A percentile compares a stretch with the other conserved stretches of the same genome.
These are phyloP conservation scores for Catharus minimus DNA, from an alignment of 2,113 vertebrate genomes.

Conservation along the genomic window DNA sequence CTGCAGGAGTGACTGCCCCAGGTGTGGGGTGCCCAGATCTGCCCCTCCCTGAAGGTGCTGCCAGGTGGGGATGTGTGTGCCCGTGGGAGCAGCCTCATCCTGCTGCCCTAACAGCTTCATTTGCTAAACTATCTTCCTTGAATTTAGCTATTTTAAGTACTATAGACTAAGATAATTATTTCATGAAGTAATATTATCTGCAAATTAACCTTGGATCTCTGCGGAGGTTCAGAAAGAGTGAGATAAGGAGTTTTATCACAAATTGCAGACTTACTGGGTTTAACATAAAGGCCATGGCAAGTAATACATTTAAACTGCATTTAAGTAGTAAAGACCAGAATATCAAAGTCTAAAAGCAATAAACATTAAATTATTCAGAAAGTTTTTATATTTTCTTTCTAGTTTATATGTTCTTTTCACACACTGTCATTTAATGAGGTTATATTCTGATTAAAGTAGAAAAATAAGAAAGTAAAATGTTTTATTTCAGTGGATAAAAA, in stretches of 20 bases:
- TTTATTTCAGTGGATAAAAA: slow-evolving; percentile 54
- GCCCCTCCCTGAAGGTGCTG: neutral
- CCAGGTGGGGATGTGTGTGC: fast-evolving
- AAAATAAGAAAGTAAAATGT: slow-evolving; percentile 37
- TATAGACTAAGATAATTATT: slow-evolving; percentile 60
- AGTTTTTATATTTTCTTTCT: slow-evolving; percentile 62
- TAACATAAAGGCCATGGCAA: slow-evolving; percentile 58
- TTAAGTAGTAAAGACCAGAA: slow-evolving; percentile 69
- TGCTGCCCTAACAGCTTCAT: neutral
- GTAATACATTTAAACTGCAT: slow-evolving; percentile 76
- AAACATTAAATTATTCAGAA: slow-evolving; percentile 72
- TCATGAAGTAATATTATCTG: slow-evolving; percentile 63
- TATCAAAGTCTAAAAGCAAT: slow-evolving; percentile 60
- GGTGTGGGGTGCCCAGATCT: neutral
- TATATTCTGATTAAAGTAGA: slow-evolving; percentile 62
- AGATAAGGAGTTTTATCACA: slow-evolving; percentile 68
- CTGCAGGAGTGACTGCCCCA: fast-evolving
- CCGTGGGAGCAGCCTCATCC: neutral
- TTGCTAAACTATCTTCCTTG: neutral
- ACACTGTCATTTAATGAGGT: slow-evolving; percentile 65
- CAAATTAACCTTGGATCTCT: slow-evolving; percentile 64
- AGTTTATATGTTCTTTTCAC: slow-evolving; percentile 58
- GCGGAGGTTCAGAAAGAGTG: slow-evolving; percentile 26
- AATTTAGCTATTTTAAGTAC: slow-evolving; percentile 45
- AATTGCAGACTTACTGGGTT: slow-evolving; percentile 64